Base-by-base conservation (phyloP, 2,113 vertebrate genomes). In the Marcusenius ussheri region DNA sequence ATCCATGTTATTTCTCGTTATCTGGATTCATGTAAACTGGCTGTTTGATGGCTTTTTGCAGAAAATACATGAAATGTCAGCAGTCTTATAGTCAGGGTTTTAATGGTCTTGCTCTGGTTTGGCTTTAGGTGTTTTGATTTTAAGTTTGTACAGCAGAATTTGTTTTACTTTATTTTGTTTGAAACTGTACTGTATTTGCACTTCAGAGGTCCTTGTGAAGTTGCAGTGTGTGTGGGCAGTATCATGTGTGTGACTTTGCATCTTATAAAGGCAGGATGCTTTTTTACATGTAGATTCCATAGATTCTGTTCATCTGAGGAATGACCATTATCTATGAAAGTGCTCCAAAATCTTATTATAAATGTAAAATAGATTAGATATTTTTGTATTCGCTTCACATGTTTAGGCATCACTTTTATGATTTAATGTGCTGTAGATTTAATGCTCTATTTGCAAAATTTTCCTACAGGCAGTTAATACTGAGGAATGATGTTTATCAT, bases 371-470 rank as follows among this genome's bases (percentile, higher is more conserved):
- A 91, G 88, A 92, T 91, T 91, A 91, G 92, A 58, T 21, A 35
- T 74, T 4, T 13, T n/a, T 91, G 58, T 56, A 51, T 91, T 90
- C 42, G 27, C 87, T 90, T 85, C n/a, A 51, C 56, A 58, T 39
- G 46, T 89, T 87, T 58, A 66, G 39, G 11, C 56, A 74, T 31
- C 31, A 45, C 89, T 91, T 84, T 90, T 91, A 77, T 90, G 89
- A 89, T 92, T 92, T 88, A 93, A 94, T 94, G 93, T 95, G 92
- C 93, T 94, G 91, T 94, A 93, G 58, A 95, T 96, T 95, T 95
- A 94, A 95, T 96, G 95, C 95, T 96, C 95, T 95, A 94, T 94
- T 96, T 95, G 92, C 93, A 91, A 86, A 91, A 80, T 93, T 77
- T 89, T 94, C 95, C 95, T 94, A 91, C 86, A 92, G 93, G 93